Evolutionary conservation across 2,797 vertebrate genomes (phyloP), one percentile per base, ranked within the genome.

Genomic region (Spondyliosoma cantharus): DNA sequence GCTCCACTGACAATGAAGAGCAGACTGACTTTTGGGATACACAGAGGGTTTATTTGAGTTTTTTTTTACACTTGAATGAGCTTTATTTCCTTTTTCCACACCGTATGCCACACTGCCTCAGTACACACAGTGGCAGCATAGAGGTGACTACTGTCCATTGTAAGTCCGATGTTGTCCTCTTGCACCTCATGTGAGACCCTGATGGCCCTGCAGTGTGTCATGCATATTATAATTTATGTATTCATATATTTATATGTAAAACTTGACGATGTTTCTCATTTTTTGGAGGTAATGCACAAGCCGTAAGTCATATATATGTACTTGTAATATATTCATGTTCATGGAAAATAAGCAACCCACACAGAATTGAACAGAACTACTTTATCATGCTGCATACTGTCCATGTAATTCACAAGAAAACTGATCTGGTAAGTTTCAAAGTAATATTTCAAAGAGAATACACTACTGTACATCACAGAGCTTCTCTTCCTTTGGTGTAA

Each of bases 81-180:
- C 65, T 80, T 81, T 83, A 81, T 84, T 86, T 84, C 56, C 68
- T 72, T 62, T 71, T 83, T 83, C 58, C 71, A 75, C 78, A 53
- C 63, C 15, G 67, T 59, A 15, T 72, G 60, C 46, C 48, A 48
- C 25, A 37, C 70, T 65, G 69, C 77, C 49, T 80, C 72, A 54
- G 59, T 65, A 49, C 71, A 78, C 83, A 78, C 65, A 53, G 74
- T 17, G 58, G 52, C 63, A 27, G 57, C 45, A 32, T 48, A 25
- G 53, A 19, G 61, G 29, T 68, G 45, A 61, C 46, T 69, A 16
- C 53, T 63, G 61, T 68, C 67, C 29, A 63, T 71, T 84, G 56
- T 60, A 16, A 56, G 61, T 80, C 76, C 71, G 56, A 74, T 62
- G 25, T 74, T 20, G 53, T 74, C 57, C 45, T 63, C 27, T 52